Conservation (phyloP, 2,888 invertebrate species). For the Tetropium fuscum region DNA sequence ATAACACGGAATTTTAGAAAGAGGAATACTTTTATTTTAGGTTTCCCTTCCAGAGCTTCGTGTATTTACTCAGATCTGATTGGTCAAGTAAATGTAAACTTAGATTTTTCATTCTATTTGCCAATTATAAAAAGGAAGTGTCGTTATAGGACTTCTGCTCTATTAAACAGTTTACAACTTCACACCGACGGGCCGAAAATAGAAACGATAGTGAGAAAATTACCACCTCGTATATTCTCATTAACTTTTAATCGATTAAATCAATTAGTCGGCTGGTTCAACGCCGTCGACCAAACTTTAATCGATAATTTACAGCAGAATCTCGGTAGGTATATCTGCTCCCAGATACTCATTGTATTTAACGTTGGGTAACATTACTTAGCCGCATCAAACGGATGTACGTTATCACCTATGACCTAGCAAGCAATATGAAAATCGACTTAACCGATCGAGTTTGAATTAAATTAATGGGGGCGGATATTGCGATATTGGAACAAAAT, state of each 20-base stretch:
- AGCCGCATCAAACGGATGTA: conserved; percentile 25
- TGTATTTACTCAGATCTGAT: too few relatives aligned
- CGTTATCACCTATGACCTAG: conserved; percentile 11
- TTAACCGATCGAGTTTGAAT: conserved; percentile 19
- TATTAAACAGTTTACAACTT: too few relatives aligned
- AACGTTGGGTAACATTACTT: conserved; percentile 24
- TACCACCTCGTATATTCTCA: conserved; percentile 24
- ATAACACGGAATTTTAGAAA: too few relatives aligned
- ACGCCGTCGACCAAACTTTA: conserved; percentile 5
- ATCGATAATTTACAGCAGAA: conserved; percentile 19
- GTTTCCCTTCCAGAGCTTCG: too few relatives aligned
- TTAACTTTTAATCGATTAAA: conserved; percentile 28
- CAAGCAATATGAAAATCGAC: conserved; percentile 14
- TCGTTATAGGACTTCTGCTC: too few relatives aligned
- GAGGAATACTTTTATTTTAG: too few relatives aligned
- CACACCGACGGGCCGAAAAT: too few relatives aligned
- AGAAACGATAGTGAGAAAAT: conserved; percentile 7
- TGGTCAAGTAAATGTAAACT: too few relatives aligned
- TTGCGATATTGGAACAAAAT: conserved; percentile 11
- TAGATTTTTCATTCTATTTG: too few relatives aligned
- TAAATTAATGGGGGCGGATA: conserved; percentile 23
- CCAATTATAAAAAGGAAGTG: too few relatives aligned
- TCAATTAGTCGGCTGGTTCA: conserved; percentile 13
- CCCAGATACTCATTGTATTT: conserved; percentile 9
- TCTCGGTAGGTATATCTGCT: conserved; percentile 13